Base-by-base conservation (phyloP, 2,888 invertebrate genomes). In the Cistogaster globosa region DNA sequence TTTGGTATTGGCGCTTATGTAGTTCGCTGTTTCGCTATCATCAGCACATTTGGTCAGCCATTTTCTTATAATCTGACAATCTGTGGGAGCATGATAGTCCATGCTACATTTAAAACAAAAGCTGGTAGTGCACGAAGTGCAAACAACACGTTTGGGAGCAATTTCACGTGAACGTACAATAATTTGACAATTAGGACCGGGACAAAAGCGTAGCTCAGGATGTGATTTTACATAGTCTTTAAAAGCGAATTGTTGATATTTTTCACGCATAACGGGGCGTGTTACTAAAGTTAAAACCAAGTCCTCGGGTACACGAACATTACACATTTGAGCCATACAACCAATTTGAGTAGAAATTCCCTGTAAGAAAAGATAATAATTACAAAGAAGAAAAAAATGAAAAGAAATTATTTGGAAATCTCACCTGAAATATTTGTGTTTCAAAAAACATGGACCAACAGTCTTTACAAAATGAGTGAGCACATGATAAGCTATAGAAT, bases 31-130 rank as follows among this genome's bases (percentile, higher is more conserved):
- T 94, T 99, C 99, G 85, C 98, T 99, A 93, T 99, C 99, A 93
- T 99, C 99, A 71, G 98, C 99, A 93, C 99, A 99, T 93, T 99
- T 99, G n/a, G 98, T 98, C 85, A 99, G 94, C 99, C 99, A 99
- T 90, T 97, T 97, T 90, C 97, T 97, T 88, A 99, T 99, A 48
- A 98, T 96, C 86, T 95, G 94, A 93, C 99, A 99, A 93, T 98
- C 98, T 5, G 99, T 98, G 36, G 99, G 99, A 32, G 99, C 99
- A 92, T 99, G 99, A 93, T 99, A 99, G 88, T 98, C 98, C 90
- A 96, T 96, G 86, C 99, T 98, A 93, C 99, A 99, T 87, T 96
- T 96, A 92, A 97, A 98, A 94, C 99, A 99, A 91, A 98, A 99
- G 74, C 96, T 93, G 72, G 97, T 95, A 93, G 97, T 97, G 93